Conservation (phyloP, 2,797 vertebrate genomes). For the Linurgus olivaceus region DNA sequence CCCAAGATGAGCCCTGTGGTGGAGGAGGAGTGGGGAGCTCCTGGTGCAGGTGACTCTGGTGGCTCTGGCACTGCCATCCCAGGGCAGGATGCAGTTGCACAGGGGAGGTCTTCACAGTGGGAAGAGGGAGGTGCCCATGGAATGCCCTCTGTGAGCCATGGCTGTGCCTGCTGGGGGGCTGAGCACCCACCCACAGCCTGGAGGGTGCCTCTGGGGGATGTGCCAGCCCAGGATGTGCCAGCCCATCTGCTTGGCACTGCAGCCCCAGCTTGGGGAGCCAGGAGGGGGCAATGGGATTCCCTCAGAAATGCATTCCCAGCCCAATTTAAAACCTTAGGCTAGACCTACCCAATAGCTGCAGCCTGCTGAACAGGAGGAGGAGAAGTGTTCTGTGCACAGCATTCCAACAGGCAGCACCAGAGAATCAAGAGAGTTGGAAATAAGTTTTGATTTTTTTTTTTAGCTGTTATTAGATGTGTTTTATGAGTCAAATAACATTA, state of each 20-base stretch:
- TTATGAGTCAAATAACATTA: not conserved
- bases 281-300: not conserved
- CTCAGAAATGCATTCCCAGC: not conserved
- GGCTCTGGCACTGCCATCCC: not conserved
- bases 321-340: fast-evolving
- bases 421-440: not conserved
- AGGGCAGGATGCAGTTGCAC: fast-evolving
- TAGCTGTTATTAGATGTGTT: not conserved
- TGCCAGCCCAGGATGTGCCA: not conserved
- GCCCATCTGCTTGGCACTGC: not conserved
- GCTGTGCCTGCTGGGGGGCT: not conserved
- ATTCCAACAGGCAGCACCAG: not conserved
- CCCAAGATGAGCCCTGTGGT: not conserved
- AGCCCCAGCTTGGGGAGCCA: fast-evolving
- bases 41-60: not conserved
- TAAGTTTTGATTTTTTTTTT: not conserved
- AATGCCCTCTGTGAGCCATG: not conserved
- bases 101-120: not conserved
- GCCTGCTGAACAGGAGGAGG: fast-evolving
- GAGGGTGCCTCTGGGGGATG: not conserved
- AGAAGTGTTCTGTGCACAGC: not conserved
- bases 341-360: not conserved
- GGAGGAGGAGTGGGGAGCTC: not conserved
- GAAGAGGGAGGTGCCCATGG: fast-evolving
- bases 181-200: not conserved